A percentile compares a stretch with the other conserved stretches of the same genome.
Conservation (phyloP, 2,113 vertebrate genomes). For the Petrocephalus microphthalmus region DNA sequence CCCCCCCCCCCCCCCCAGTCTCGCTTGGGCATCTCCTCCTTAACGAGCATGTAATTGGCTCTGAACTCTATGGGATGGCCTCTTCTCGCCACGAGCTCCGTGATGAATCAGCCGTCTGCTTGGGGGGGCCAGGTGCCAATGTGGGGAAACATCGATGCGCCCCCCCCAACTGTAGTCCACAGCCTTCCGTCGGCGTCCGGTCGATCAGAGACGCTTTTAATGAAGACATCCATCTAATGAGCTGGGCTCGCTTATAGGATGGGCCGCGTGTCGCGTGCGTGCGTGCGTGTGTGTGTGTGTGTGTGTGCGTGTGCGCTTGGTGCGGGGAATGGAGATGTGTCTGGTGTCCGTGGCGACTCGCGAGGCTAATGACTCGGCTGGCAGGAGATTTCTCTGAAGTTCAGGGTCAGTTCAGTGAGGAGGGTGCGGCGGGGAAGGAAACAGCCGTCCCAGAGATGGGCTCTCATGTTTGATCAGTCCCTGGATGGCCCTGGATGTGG, state of each 20-base stretch:
- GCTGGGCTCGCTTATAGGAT: background rate
- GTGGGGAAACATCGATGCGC: background rate
- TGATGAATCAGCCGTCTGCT: conserved; percentile 2
- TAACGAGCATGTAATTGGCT: conserved; percentile 10
- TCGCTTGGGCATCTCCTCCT: background rate
- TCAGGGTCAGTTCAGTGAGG: background rate
- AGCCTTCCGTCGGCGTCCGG: background rate
- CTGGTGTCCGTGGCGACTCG: background rate
- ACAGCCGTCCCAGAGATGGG: background rate
- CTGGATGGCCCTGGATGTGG: background rate
- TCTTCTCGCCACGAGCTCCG: background rate
- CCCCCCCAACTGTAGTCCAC: background rate
- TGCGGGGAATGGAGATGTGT: background rate
- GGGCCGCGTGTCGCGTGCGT: background rate
- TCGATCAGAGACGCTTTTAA: background rate
- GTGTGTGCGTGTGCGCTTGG: background rate
- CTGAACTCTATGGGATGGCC: background rate
- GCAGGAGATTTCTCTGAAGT: background rate
- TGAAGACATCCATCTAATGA: background rate
- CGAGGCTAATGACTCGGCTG: background rate
- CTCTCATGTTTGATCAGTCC: background rate
- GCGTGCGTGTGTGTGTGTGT: background rate
- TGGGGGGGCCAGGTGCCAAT: background rate
- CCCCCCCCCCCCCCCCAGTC: background rate
- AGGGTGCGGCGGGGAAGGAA: background rate